Percentiles rank a stretch among this genome's conserved stretches.
Conservation (phyloP, 2,797 vertebrate species). For the Rachycentron canadum region DNA sequence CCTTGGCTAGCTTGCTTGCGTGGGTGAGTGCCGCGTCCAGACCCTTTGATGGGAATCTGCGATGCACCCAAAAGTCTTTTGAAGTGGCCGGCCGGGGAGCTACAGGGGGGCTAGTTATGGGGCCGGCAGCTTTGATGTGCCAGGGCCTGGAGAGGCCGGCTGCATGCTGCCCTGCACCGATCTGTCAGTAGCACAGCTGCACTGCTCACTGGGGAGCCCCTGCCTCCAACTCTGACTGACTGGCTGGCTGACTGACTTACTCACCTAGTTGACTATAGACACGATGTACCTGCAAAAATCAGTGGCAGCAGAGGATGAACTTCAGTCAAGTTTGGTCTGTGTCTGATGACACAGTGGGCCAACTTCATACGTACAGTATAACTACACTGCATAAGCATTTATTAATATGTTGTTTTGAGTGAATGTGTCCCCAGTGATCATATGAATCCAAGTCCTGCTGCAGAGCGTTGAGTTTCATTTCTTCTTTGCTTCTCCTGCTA, state of each 20-base stretch:
- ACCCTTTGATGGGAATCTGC: slow-evolving; percentile 84
- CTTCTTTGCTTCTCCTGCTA: slow-evolving; percentile 32
- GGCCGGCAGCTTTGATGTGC: slow-evolving; percentile 82
- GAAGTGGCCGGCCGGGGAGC: slow-evolving; percentile 86
- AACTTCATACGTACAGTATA: neutral
- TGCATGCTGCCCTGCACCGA: slow-evolving; percentile 85
- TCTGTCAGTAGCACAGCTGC: slow-evolving; percentile 88
- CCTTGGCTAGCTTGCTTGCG: slow-evolving; percentile 74
- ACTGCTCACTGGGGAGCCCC: slow-evolving; percentile 59
- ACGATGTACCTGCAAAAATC: slow-evolving; percentile 39
- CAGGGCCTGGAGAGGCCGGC: slow-evolving; percentile 80
- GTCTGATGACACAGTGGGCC: slow-evolving; percentile 1
- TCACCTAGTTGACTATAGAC: slow-evolving; percentile 57
- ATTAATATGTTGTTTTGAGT: slow-evolving; percentile 45
- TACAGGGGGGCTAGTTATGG: slow-evolving; percentile 79
- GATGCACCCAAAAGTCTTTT: slow-evolving; percentile 88
- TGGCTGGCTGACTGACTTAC: slow-evolving; percentile 45
- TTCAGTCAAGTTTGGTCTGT: neutral
- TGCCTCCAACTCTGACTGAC: slow-evolving; percentile 42
- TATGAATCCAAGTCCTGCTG: slow-evolving; percentile 30
- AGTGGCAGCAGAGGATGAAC: slow-evolving; percentile 3
- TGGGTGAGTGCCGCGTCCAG: slow-evolving; percentile 74
- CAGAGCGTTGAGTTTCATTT: slow-evolving; percentile 32
- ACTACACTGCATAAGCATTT: slow-evolving; percentile 17
- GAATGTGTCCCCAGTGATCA: slow-evolving; percentile 41